Conservation (phyloP, 2,888 invertebrate species). For the Mythimna loreyi region DNA sequence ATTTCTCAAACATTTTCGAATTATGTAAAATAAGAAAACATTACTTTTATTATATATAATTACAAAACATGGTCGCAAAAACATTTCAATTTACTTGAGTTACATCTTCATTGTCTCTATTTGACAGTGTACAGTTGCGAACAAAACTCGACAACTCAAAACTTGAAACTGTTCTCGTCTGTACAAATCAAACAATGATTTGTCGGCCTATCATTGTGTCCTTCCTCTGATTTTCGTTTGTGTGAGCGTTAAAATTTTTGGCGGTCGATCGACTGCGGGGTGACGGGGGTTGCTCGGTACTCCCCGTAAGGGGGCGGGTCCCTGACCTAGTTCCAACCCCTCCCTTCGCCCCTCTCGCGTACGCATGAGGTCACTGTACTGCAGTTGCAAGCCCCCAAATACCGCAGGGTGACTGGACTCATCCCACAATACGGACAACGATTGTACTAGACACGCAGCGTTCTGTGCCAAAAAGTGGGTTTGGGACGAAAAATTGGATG, state of each 20-base stretch:
- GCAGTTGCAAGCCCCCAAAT: constrained; percentile 87
- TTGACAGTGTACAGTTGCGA: constrained; percentile 8
- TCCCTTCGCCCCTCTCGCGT: constrained; percentile 77
- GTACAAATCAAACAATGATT: constrained; percentile 59
- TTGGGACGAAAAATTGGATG: constrained; percentile 12
- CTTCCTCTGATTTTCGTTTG: constrained; percentile 72
- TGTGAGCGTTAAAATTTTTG: constrained; percentile 85
- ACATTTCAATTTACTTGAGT: neutral
- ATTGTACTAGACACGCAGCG: constrained; percentile 34
- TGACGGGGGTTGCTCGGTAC: constrained; percentile 66
- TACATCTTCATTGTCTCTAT: neutral
- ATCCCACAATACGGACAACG: constrained; percentile 58
- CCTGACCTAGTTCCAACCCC: constrained; percentile 79
- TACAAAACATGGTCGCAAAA: neutral
- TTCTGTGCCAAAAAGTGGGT: constrained; percentile 34
- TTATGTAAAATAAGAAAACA: too few species aligned
- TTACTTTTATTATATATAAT: neutral
- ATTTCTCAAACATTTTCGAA: too few species aligned
- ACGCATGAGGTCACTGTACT: constrained; percentile 90
- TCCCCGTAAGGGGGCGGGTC: constrained; percentile 72
- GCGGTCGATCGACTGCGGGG: constrained; percentile 86
- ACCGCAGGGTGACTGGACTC: constrained; percentile 86
- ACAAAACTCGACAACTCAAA: constrained; percentile 10
- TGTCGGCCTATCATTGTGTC: constrained; percentile 57
- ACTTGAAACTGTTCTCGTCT: constrained; percentile 34